phyloP scores from a whole-genome alignment of 2,113 vertebrate species.

The Coreoperca whiteheadi region DNA sequence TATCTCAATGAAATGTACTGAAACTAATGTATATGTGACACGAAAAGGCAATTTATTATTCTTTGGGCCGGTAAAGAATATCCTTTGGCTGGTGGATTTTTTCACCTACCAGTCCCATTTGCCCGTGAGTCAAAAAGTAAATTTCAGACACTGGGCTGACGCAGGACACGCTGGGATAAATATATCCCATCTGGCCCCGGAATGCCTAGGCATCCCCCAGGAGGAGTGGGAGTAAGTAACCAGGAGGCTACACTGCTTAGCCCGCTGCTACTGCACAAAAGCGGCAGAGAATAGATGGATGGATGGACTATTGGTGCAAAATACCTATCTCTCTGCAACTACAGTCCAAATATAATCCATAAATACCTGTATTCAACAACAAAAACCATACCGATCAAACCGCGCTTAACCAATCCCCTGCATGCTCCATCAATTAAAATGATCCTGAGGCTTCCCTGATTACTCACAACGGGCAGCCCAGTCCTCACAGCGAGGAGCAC shows the following conservation, averaged over 20 bases:
- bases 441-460: slow-evolving; percentile 12
- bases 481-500: not conserved
- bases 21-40: too few relatives aligned
- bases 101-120: too few relatives aligned
- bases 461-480: not conserved
- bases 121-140: too few relatives aligned
- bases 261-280: not conserved
- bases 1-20: too few relatives aligned
- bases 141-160: too few relatives aligned
- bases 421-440: slow-evolving; percentile 5
- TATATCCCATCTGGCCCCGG: not conserved
- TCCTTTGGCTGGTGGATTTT: too few relatives aligned
- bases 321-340: not conserved
- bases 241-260: not conserved
- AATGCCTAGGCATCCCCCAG: not conserved
- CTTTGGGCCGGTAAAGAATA: too few relatives aligned
- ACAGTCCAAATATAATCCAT: not conserved
- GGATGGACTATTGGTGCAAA: not conserved
- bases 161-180: slow-evolving; percentile 3
- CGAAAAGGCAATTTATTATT: too few relatives aligned
- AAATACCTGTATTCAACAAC: not conserved
- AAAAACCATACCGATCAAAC: not conserved
- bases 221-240: not conserved
- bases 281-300: not conserved
- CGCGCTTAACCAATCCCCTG: not conserved